phyloP scores from a whole-genome alignment of 2,797 vertebrate genomes.

The Apogon hyalosoma region DNA sequence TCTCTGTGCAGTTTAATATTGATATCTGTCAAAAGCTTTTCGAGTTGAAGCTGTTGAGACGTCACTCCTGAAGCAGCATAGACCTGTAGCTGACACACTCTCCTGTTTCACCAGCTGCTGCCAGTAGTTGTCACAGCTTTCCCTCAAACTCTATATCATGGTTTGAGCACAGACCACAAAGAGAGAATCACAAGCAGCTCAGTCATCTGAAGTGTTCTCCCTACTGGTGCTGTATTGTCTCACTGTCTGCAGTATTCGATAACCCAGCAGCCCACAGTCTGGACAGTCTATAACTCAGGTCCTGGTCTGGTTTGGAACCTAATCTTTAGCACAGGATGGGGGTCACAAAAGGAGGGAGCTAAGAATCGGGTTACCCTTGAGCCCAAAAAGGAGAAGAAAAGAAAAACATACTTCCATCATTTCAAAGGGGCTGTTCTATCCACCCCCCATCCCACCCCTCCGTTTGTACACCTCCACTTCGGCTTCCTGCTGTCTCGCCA shows the following conservation, averaged over 20 bases:
- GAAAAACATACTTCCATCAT: slow-evolving; percentile 79
- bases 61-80: slow-evolving; percentile 33
- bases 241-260: slow-evolving; percentile 59
- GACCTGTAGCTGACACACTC: slow-evolving; percentile 57
- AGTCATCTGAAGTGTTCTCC: slow-evolving; percentile 33
- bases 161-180: slow-evolving; percentile 58
- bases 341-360: slow-evolving; percentile 42
- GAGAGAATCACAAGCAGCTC: slow-evolving; percentile 31
- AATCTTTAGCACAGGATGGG: slow-evolving; percentile 45
- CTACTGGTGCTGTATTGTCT: slow-evolving; percentile 51
- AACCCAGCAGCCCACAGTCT: slow-evolving; percentile 64
- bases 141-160: slow-evolving; percentile 65
- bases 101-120: slow-evolving; percentile 58
- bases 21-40: slow-evolving; percentile 42
- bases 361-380: slow-evolving; percentile 61
- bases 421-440: slow-evolving; percentile 51
- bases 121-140: slow-evolving; percentile 52
- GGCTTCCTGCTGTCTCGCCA: slow-evolving; percentile 79
- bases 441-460: slow-evolving; percentile 8
- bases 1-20: slow-evolving; percentile 50
- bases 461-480: slow-evolving; percentile 50
- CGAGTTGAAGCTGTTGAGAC: slow-evolving; percentile 23
- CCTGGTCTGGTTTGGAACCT: slow-evolving; percentile 53
- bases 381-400: slow-evolving; percentile 61
- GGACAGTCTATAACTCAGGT: slow-evolving; percentile 53